A percentile compares a stretch with the other conserved stretches of the same genome.
phyloP scores from a whole-genome alignment of 1,140 invertebrate species.

The Ostrea edulis region DNA sequence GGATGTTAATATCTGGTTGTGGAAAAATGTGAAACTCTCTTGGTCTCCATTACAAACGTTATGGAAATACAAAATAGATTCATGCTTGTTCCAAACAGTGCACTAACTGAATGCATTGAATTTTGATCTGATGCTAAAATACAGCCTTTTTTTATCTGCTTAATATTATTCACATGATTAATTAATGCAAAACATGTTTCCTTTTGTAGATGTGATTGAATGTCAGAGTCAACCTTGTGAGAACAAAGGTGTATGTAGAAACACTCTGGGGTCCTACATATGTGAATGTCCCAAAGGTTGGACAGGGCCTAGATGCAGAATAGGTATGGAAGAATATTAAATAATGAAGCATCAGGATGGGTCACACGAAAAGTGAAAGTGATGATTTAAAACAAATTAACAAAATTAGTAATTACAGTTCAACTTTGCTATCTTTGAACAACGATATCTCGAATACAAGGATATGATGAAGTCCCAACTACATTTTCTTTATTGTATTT shows the following conservation, averaged over 20 bases:
- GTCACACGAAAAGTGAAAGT: too few relatives aligned
- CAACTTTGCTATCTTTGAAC: too few relatives aligned
- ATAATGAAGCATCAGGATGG: conserved; percentile 80
- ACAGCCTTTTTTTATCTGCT: neutral
- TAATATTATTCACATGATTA: neutral
- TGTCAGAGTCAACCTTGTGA: conserved; percentile 82
- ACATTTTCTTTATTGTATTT: too few relatives aligned
- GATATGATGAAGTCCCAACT: too few relatives aligned
- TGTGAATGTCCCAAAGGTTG: conserved; percentile 85
- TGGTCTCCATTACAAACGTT: too few relatives aligned
- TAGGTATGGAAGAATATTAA: conserved; percentile 75
- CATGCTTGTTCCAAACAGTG: neutral
- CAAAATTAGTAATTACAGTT: too few relatives aligned
- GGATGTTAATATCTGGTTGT: too few relatives aligned
- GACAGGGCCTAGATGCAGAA: conserved; percentile 82
- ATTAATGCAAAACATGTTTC: neutral
- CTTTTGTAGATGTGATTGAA: conserved; percentile 80
- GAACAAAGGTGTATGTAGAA: conserved; percentile 64
- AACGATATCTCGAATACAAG: too few relatives aligned
- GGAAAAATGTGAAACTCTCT: too few relatives aligned
- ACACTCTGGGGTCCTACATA: conserved; percentile 52
- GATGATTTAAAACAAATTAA: too few relatives aligned
- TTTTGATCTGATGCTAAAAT: too few relatives aligned
- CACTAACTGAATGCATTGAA: neutral
- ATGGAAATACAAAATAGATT: neutral